Percentiles rank a stretch among this genome's conserved stretches.
phyloP scores from a whole-genome alignment of 2,797 vertebrate genomes.

The Corythornis leucogaster region DNA sequence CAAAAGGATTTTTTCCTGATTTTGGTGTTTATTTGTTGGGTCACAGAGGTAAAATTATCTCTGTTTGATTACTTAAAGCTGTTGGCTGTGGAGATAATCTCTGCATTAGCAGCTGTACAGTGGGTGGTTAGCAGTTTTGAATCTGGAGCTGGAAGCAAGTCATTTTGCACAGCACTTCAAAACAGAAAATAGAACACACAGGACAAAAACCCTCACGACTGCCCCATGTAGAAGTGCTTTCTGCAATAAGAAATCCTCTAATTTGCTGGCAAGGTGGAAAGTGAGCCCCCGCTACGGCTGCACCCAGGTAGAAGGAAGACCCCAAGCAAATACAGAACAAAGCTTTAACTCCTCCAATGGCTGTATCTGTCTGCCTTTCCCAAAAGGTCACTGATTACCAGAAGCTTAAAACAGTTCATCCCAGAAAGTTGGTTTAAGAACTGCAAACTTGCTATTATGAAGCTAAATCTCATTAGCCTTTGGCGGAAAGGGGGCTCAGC shows the following conservation, averaged over 20 bases:
- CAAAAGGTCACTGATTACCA: neutral
- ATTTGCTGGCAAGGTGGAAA: rapidly evolving
- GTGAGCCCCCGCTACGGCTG: neutral
- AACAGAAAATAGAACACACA: neutral
- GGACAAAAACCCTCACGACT: neutral
- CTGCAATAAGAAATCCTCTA: neutral
- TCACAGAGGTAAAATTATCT: constrained; percentile 59
- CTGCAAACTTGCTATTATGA: neutral
- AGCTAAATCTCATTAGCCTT: neutral
- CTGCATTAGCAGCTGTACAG: constrained; percentile 35
- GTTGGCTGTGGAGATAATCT: constrained; percentile 53
- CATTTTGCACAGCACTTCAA: neutral
- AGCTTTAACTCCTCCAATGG: neutral
- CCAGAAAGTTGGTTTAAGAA: neutral
- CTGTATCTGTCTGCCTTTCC: neutral
- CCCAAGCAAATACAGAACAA: neutral
- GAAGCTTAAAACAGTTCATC: neutral
- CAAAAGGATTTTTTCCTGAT: neutral
- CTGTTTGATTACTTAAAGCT: constrained; percentile 68
- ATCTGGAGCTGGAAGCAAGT: neutral
- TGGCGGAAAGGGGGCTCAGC: neutral
- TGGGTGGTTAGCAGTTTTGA: constrained; percentile 28
- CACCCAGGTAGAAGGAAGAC: neutral
- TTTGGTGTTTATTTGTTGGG: constrained; percentile 42
- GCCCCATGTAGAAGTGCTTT: neutral